A percentile compares a stretch with the other conserved stretches of the same genome.
Evolutionary conservation across 2,888 invertebrate genomes (phyloP).

Genomic region (Plutella xylostella): DNA sequence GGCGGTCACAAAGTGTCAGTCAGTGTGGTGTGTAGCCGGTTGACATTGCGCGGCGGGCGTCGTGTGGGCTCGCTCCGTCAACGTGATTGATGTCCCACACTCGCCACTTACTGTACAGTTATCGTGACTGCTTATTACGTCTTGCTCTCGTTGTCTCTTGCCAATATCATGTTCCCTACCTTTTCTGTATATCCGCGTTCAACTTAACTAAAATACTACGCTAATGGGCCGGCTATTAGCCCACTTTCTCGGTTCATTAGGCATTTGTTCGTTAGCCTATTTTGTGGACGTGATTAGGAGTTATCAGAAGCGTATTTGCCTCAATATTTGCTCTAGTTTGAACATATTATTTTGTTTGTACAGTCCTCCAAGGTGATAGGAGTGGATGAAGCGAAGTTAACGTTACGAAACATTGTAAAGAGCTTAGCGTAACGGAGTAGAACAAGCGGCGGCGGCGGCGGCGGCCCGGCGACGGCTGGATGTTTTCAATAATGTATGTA

Average conservation of each 20-base stretch:
- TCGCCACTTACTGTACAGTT: not conserved
- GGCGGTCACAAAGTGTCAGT: constrained; percentile 4
- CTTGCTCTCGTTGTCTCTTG: not conserved
- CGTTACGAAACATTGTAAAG: not conserved
- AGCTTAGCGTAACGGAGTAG: not conserved
- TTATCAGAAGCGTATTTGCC: not conserved
- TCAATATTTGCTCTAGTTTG: too few relatives aligned
- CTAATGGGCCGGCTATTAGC: constrained; percentile 6
- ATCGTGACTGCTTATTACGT: not conserved
- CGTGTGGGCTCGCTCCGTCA: constrained; percentile 30
- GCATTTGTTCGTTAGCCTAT: constrained; percentile 1
- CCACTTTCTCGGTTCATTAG: constrained; percentile 5
- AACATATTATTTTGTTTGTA: too few relatives aligned
- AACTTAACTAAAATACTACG: constrained; percentile 2
- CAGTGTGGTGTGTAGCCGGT: constrained; percentile 26
- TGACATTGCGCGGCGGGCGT: constrained; percentile 47
- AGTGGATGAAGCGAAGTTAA: too few relatives aligned
- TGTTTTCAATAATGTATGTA: constrained; percentile 5
- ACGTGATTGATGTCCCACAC: constrained; percentile 2
- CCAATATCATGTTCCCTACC: not conserved
- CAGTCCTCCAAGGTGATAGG: too few relatives aligned
- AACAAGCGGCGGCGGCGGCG: too few relatives aligned
- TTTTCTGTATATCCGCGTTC: constrained; percentile 2
- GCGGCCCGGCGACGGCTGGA: too few relatives aligned
- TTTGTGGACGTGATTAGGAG: not conserved